phyloP scores from a whole-genome alignment of 2,888 invertebrate genomes.

The Hirtodrosophila confusa region DNA sequence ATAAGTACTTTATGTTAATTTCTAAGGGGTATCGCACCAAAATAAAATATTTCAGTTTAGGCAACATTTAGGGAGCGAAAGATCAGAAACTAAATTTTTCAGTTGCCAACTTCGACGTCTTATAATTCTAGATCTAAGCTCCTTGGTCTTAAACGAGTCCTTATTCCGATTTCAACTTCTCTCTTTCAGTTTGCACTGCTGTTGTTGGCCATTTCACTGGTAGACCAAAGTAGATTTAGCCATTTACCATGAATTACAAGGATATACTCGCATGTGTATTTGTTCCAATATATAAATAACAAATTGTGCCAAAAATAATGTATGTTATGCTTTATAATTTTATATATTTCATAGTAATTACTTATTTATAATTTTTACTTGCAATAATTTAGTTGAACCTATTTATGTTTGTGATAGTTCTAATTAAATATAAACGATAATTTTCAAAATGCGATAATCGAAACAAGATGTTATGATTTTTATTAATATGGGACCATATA shows the following conservation, averaged over 20 bases:
- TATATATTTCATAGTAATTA: slow-evolving; percentile 55
- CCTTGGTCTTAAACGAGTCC: no score
- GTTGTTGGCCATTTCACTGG: slow-evolving; percentile 1
- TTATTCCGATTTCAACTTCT: background rate
- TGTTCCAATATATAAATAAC: slow-evolving; percentile 15
- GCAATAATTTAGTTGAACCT: slow-evolving; percentile 57
- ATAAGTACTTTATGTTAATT: no score
- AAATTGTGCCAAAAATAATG: slow-evolving; percentile 65
- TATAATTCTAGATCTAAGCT: no score
- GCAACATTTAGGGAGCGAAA: no score
- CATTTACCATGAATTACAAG: slow-evolving; percentile 18
- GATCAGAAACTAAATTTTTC: no score
- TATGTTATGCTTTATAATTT: slow-evolving; percentile 38
- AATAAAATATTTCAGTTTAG: no score
- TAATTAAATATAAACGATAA: slow-evolving; percentile 56
- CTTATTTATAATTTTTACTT: slow-evolving; percentile 59
- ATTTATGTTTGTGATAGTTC: slow-evolving; percentile 74
- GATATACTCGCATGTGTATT: slow-evolving; percentile 35
- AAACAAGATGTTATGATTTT: background rate
- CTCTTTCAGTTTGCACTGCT: slow-evolving; percentile 25
- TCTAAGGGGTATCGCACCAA: no score
- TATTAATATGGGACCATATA: background rate
- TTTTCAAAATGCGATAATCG: slow-evolving; percentile 23
- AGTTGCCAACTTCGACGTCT: no score
- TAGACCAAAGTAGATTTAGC: slow-evolving; percentile 27